Evolutionary conservation across 2,797 vertebrate species (phyloP), one percentile per base, ranked within the genome.

Genomic region (Sitta carolinensis): DNA sequence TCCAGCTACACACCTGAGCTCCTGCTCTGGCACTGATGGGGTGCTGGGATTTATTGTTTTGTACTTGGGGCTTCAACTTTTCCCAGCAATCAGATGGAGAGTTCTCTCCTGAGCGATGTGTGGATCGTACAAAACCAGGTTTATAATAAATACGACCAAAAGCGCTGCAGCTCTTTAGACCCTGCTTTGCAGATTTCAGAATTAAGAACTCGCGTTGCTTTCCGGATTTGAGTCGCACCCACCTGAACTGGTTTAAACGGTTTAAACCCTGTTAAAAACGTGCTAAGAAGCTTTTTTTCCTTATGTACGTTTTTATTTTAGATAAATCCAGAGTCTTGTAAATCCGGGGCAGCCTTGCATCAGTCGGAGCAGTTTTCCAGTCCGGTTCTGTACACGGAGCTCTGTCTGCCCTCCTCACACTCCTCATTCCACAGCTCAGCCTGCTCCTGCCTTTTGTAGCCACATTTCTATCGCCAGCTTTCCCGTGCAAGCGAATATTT

Each of bases 1-100:
- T 7, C 11, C 73, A 61, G 63, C 70, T 54, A 0, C 3, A n/a
- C 52, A 32, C 1, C 22, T 16, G 0, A 0, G 6, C 7, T 80
- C 63, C 55, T 92, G 79, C 25, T 40, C 36, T 3, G 75, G 82
- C 40, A 13, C 47, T 48, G 32, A 5, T 20, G 43, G 30, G 2
- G 0, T 8, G 13, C 5, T 22, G 51, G 32, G 22, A 61, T 32
- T 21, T 7, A 0, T 58, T 73, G 34, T 54, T 93, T 84, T 17
- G 3, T 42, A 19, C 42, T 54, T 51, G 45, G 13, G 43, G 26
- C 4, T 61, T 43, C 64, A 45, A 30, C 23, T 81, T 62, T 25
- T 57, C 13, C 18, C 38, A 63, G 27, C 68, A 8, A 4, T 59
- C 29, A 67, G 42, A 12, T 5, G 18, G 27, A 34, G 40, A 29